Evolutionary conservation across 2,797 vertebrate genomes (phyloP), one percentile per base, ranked within the genome.

Genomic region (Pogoniulus pusillus): DNA sequence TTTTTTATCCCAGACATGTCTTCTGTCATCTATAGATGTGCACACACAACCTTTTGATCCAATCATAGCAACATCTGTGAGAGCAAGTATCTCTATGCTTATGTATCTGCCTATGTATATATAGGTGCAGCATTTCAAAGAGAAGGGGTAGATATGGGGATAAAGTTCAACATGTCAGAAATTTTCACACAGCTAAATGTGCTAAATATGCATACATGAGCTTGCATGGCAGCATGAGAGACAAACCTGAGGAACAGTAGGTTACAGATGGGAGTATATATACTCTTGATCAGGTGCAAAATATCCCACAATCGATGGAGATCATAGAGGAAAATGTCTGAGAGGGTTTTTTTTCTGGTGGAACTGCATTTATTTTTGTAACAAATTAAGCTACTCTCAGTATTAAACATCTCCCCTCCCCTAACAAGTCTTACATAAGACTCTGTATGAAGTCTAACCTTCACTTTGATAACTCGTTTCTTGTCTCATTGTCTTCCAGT

Each of bases 151-250:
- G 45, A 69, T 34, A 10, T 16, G 9, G 10, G 30, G 23, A 66
- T 23, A 15, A 71, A 69, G 20, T 6, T 3, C 24, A 71, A 0
- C 4, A 29, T 12, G 16, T 27, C 9, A 39, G 27, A 34, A 34
- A 47, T 26, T 41, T 53, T 66, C 29, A n/a, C 2, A 29, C 29
- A 37, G 13, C 27, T 74, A 59, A 35, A 70, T 1, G 20, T 9
- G 15, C 26, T 12, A 13, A 41, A 70, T 18, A 37, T 14, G 12
- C 9, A 37, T 20, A 10, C 24, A n/a, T 1, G 3, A 1, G 2
- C 5, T 68, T 37, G 4, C 17, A 29, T 19, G 23, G 8, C 4
- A 1, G 30, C 27, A 65, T 12, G 4, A 59, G 22, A 6, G 2
- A 63, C 6, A 79, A 29, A 19, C 18, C 5, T 82, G 11, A 9